Base-by-base conservation (phyloP, 2,113 vertebrate genomes). In the Haliaeetus leucogaster region DNA sequence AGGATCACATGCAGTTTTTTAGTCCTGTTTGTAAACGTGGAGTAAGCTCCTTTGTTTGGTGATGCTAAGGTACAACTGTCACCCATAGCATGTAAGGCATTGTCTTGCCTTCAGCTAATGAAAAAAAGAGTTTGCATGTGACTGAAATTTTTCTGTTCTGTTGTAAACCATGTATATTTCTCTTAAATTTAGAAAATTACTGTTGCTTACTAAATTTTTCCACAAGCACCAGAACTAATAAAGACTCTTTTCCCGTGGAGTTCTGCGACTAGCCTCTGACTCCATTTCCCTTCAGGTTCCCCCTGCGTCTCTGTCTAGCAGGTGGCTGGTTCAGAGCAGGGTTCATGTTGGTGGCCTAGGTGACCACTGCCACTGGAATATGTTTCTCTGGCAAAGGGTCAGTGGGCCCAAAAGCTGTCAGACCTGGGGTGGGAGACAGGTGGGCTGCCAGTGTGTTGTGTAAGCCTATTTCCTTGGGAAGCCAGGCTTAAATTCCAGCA, bases 41-140 rank as follows among this genome's bases (percentile, higher is more conserved):
- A 82, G 55, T 72, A 56, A 89, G 48, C 43, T 71, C 40, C 86
- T 86, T 94, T 59, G 90, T 96, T 94, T 95, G 92, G 67, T 82
- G 42, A 74, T 70, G 36, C 30, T 55, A 29, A 83, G 47, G 14
- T 61, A n/a, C 32, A 66, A 11, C 89, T 78, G 8, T 70, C 4
- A 5, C 81, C 59, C 8, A 20, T 36, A 16, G 62, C 7, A 19
- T 32, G 5, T 32, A 58, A 83, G 13, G 16, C 17, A 6, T 86
- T 87, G 63, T 56, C 72, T 89, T 96, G 79, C 71, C 79, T 74
- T 91, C 90, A 63, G 86, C 52, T 79, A 12, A 85, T 84, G 70
- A 65, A 85, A 70, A 84, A 65, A 47, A 89, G 34, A 47, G 30
- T 59, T 82, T 55, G 14, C 63, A 66, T 86, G 73, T 73, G 89